Conservation (phyloP, 2,888 invertebrate genomes). For the Kuschelorhynchus macadamiae region DNA sequence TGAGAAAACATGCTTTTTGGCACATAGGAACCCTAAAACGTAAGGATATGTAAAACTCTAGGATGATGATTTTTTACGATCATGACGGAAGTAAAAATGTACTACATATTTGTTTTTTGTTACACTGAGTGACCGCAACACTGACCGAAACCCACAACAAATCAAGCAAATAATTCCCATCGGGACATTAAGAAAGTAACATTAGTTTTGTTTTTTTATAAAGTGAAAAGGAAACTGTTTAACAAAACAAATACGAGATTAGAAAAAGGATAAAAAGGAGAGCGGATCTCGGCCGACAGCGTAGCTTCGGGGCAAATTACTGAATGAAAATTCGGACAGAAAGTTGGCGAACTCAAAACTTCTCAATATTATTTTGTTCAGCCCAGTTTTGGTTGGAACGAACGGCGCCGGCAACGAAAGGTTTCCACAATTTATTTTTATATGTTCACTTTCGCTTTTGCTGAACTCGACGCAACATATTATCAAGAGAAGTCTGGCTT, state of each 20-base stretch:
- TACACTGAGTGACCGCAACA: no score
- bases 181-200: no score
- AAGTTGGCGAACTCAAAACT: constrained; percentile 48
- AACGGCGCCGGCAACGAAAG: constrained; percentile 32
- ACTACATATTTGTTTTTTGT: no score
- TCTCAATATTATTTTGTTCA: constrained; percentile 49
- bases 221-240: no score
- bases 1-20: no score
- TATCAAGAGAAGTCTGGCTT: constrained; percentile 36
- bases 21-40: no score
- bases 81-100: no score
- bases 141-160: no score
- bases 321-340: constrained; percentile 46
- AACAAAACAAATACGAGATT: background rate
- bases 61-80: no score
- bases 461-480: constrained; percentile 31
- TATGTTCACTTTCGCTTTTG: constrained; percentile 43
- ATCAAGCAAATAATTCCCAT: no score
- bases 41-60: no score
- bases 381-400: constrained; percentile 43
- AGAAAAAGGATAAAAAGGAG: constrained; percentile 1
- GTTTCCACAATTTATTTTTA: constrained; percentile 46
- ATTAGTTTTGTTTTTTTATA: background rate
- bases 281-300: background rate
- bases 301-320: constrained; percentile 9